Evolutionary conservation across 2,113 vertebrate genomes (phyloP).

Genomic region (Halcyon senegalensis): DNA sequence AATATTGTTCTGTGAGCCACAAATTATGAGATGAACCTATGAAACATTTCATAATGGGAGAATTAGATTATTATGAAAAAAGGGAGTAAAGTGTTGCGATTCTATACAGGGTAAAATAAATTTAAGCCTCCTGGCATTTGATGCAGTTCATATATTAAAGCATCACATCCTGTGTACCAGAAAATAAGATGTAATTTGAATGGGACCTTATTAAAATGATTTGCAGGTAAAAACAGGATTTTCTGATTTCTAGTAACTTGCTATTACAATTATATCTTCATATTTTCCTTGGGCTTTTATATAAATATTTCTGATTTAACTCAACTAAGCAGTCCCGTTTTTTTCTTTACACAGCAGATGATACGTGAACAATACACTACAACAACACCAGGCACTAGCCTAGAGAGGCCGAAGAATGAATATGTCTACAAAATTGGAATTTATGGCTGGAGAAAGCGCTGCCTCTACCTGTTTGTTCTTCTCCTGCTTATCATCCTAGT

Average conservation of each 20-base stretch:
- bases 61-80: neutral
- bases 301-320: neutral
- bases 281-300: neutral
- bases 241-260: neutral
- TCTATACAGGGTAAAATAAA: neutral
- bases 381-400: conserved; percentile 80
- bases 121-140: neutral
- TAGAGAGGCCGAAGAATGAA: conserved; percentile 80
- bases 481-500: conserved; percentile 90
- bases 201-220: neutral
- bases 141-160: neutral
- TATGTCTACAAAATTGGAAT: conserved; percentile 92
- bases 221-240: neutral
- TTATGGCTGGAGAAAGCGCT: conserved; percentile 98
- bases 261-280: neutral
- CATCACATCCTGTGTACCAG: rapidly evolving
- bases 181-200: neutral
- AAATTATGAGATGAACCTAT: neutral
- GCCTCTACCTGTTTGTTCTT: conserved; percentile 94
- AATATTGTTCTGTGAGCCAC: neutral
- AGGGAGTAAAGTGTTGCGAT: neutral
- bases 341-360: conserved; percentile 81
- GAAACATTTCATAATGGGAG: neutral
- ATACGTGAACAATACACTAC: conserved; percentile 90
- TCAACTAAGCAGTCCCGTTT: neutral